Conservation (phyloP, 2,113 vertebrate species). For the Platycercus adscitus region DNA sequence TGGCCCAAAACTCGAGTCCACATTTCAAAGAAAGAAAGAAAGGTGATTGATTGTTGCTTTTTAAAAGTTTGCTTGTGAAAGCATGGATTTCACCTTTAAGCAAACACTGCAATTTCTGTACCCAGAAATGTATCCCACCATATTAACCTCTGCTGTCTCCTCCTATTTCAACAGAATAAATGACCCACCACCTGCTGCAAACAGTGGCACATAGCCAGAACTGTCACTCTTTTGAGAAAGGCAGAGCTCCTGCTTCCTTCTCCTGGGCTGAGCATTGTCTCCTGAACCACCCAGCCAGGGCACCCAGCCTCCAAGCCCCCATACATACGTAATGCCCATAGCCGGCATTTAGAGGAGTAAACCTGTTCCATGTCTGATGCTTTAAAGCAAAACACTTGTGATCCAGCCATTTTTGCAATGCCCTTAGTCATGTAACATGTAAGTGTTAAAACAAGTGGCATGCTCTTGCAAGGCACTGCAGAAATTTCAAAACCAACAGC, state of each 20-base stretch:
- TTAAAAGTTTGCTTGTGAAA: neutral
- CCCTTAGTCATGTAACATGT: neutral
- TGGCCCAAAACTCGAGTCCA: neutral
- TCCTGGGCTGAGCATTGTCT: neutral
- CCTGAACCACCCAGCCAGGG: neutral
- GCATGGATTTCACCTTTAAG: neutral
- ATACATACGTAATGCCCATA: accelerated
- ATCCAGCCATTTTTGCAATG: neutral
- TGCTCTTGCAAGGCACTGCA: neutral
- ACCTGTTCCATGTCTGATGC: neutral
- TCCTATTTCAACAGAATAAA: neutral
- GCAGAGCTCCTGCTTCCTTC: neutral
- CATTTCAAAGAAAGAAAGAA: neutral
- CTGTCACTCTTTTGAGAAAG: neutral
- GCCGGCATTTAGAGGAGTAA: neutral
- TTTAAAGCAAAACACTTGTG: neutral
- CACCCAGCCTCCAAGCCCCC: neutral
- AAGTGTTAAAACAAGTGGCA: neutral
- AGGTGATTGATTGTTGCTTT: neutral
- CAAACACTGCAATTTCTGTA: neutral
- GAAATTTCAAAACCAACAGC: neutral
- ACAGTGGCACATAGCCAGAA: neutral
- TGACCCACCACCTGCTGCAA: neutral
- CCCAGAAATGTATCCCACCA: neutral
- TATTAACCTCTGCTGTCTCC: neutral